Base-by-base conservation (phyloP, 2,113 vertebrate genomes). In the Ailurus styani region DNA sequence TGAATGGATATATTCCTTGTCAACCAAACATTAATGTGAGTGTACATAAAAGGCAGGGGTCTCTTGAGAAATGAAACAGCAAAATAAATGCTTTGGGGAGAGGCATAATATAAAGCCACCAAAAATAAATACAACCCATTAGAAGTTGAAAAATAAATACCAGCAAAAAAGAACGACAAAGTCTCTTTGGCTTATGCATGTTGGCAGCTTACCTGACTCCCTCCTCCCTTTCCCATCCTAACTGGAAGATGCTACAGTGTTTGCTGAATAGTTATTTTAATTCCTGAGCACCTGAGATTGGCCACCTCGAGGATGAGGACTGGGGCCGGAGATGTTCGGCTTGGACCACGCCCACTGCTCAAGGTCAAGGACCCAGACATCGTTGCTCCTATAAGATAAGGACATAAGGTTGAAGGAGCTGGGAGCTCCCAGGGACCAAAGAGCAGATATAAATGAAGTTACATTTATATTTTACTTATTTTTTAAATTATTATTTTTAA, bases 301-400 rank as follows among this genome's bases (percentile, higher is more conserved):
- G 91, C 99, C 99, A 27, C 99, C 99, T 9, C 99, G 98, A 0
- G 99, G 99, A 97, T 99, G 99, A 82, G 99, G 99, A 79, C 98
- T 99, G 25, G 99, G 99, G 25, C 99, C 99, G 0, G 99, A 99
- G 98, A 99, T 99, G 97, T 97, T 98, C 0, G 99, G 99, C 98
- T 99, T 99, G 85, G 99, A 99, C 99, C 99, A 99, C 34, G 99
- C 99, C 99, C 99, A 99, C 98, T 99, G 99, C 98, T 99, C 99
- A 3, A 99, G 99, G 98, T 99, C 99, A 94, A 99, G 98, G 98
- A 99, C 99, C 99, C 99, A 99, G 95, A 99, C 99, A 2, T 99
- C 99, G 3, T 99, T 99, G 98, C 99, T 99, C 99, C 99, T 99
- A 97, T 78, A 62, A 84, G 93, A 95, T 0, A 97, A 98, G 94